Base-by-base conservation (phyloP, 2,888 invertebrate genomes). In the Caenorhabditis sp. region DNA sequence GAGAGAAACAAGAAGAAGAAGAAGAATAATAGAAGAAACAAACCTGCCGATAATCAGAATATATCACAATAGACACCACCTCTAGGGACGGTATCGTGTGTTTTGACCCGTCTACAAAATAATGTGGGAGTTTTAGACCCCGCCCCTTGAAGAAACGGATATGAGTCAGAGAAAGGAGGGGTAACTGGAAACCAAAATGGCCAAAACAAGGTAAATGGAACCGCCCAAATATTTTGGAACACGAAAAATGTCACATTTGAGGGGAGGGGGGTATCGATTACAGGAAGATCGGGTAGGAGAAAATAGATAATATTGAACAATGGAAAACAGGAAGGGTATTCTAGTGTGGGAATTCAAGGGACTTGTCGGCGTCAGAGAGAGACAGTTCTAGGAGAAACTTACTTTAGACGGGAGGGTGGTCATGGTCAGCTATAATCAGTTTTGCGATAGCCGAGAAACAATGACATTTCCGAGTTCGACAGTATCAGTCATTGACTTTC, bases 141-240 rank as follows among this genome's bases (percentile, higher is more conserved):
- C 7, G 44, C 44, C 22, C n/a, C 47, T 2, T 10, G 24, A 14
- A 66, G 47, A 16, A 66, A 66, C 63, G 63, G 63, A 64, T 47
- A 64, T 66, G 66, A 66, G 66, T 66, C 66, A 66, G 16, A 63
- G 26, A 44, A 44, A 63, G 22, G 19, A 24, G 51, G n/a, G 38
- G 61, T 61, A 68, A 68, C 54, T 68, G 51, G 54, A 68, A 54
- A 68, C 68, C 54, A 14, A 24, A 54, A 38, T 49, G 22, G 22
- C 35, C 35, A 68, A 54, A 68, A 68, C 68, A 68, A 68, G 68
- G 68, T 54, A 51, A 35, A 72, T 47, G 31, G 72, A 72, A 72
- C 47, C 0, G 47, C 47, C 59, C 72, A 59, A 41, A 41, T 59
- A 59, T 58, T 47, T 49, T 47, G 28, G 28, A 19, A 14, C 26